Base-by-base conservation (phyloP, 2,888 invertebrate genomes). In the Calliphora vomitoria region DNA sequence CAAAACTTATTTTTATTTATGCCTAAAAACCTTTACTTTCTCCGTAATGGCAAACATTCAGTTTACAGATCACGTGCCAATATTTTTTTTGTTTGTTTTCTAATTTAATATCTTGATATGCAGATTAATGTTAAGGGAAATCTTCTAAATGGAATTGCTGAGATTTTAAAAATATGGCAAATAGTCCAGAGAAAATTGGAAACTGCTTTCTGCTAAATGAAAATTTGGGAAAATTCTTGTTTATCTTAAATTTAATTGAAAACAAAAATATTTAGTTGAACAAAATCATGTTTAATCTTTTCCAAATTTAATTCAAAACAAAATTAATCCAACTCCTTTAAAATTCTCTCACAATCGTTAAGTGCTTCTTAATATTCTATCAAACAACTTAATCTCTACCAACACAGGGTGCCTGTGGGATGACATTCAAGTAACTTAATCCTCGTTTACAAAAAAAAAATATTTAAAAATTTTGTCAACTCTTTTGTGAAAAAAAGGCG, bases 21-120 rank as follows among this genome's bases (percentile, higher is more conserved):
- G 69, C 60, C 60, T 60, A 60, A 82, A 83, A 83, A 53, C 31
- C 68, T 76, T 83, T 53, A 25, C 13, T 25, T 60, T 60, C 13
- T 58, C 66, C 44, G 38, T 66, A 35, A 58, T 66, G 74, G 25
- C 74, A 66, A 82, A 69, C 76, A 76, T 69, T 76, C 69, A 41
- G 44, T 82, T 74, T 69, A 82, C 76, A 68, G 75, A 47, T 75
- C 69, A 82, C 75, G 82, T 82, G 50, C 60, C 18, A 35, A 60
- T 35, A 31, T 53, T 80, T 71, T 71, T 60, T 4, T n/a, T n/a
- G n/a, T n/a, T n/a, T 76, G 2, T 18, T 58, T 71, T 62, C 11
- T 25, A 47, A 60, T 41, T 62, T 53, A 72, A 81, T 15, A 35
- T 62, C 8, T n/a, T 38, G 6, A 62, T 60, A 60, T 60, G 13